Percentiles rank a stretch among this genome's conserved stretches.
Conservation (phyloP, 2,888 invertebrate species). For the Drosophila phalerata region DNA sequence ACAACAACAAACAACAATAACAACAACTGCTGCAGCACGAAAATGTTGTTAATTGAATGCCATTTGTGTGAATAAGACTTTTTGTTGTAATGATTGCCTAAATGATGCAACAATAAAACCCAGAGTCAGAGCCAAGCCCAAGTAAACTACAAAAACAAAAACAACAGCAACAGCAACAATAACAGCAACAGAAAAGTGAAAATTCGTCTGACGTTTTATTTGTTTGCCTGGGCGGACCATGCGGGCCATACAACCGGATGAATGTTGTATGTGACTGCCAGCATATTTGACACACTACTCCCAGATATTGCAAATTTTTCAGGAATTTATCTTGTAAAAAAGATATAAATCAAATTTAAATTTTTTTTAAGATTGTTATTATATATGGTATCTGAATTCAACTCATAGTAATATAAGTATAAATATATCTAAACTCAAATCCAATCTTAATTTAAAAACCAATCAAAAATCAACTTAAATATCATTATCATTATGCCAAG, state of each 20-base stretch:
- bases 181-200: slow-evolving; percentile 55
- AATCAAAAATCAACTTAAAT: no score
- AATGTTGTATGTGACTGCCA: slow-evolving; percentile 23
- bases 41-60: slow-evolving; percentile 61
- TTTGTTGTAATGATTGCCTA: slow-evolving; percentile 62
- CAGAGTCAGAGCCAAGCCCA: slow-evolving; percentile 49
- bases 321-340: no score
- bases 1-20: slow-evolving; percentile 24
- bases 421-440: no score
- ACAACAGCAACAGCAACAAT: slow-evolving; percentile 24
- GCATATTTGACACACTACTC: no score
- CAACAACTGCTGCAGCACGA: slow-evolving; percentile 42
- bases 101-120: slow-evolving; percentile 73
- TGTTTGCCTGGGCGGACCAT: slow-evolving; percentile 66
- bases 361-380: no score
- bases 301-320: no score
- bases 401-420: no score
- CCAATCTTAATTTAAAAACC: no score
- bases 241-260: slow-evolving; percentile 69
- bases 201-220: slow-evolving; percentile 63
- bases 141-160: slow-evolving; percentile 31
- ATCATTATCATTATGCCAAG: no score
- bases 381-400: no score
- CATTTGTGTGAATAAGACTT: slow-evolving; percentile 63
- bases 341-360: no score